Conservation (phyloP, 30 jellyfish, hydroid and myxozoan genomes). For the Sanderia malayensis region DNA sequence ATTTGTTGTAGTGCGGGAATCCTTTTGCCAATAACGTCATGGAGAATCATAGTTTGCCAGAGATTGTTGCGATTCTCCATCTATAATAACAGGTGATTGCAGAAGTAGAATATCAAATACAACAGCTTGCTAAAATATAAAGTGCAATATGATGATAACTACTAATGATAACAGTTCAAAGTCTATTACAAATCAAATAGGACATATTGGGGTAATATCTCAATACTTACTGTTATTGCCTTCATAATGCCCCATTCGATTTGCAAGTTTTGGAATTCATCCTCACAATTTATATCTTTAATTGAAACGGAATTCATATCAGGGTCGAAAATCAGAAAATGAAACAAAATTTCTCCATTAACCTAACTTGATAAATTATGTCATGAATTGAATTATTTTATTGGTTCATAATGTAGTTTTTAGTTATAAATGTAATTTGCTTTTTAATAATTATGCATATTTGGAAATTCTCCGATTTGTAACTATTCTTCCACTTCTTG, state of each 20-base stretch:
- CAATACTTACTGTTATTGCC: conserved; percentile 14
- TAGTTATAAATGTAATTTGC: no score
- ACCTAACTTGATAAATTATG: not conserved
- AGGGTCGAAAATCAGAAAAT: conserved; percentile 1
- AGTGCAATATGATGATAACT: conserved; percentile 1
- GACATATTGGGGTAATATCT: no score
- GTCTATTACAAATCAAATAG: no score
- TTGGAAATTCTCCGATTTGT: no score
- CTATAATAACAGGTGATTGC: conserved; percentile 8
- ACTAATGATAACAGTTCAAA: no score
- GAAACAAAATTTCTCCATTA: conserved; percentile 1
- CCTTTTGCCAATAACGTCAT: conserved; percentile 13
- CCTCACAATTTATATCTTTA: conserved; percentile 12
- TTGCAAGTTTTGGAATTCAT: conserved; percentile 16
- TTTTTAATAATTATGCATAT: not conserved
- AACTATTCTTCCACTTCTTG: no score
- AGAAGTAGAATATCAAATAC: no score
- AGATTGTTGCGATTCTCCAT: conserved; percentile 11
- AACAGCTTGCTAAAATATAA: not conserved
- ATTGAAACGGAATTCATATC: conserved; percentile 10
- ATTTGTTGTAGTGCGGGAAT: conserved; percentile 16
- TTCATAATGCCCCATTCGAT: conserved; percentile 9
- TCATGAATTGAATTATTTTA: not conserved
- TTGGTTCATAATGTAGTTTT: not conserved
- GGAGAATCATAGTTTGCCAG: conserved; percentile 12